Base-by-base conservation (phyloP, 2,888 invertebrate species). In the Orthosia incerta region DNA sequence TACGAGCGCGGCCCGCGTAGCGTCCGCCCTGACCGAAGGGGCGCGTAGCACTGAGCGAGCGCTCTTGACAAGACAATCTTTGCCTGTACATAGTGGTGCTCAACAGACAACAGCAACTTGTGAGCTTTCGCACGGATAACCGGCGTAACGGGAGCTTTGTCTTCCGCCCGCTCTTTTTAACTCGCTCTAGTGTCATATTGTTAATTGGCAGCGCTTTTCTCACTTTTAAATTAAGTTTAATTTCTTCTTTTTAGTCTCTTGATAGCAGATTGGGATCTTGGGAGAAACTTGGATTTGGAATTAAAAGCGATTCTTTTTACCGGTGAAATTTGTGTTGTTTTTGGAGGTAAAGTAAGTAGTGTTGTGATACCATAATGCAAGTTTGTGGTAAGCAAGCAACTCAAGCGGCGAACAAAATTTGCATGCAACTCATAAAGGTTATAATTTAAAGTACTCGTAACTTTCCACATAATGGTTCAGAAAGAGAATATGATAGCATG, bases 51-150 rank as follows among this genome's bases (percentile, higher is more conserved):
- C 96, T 96, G 96, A 94, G 91, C 92, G 96, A 94, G 91, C 92
- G 87, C 93, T 92, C 94, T 93, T 94, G 93, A 94, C 95, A 93
- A 95, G 95, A 95, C 95, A 95, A 95, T 95, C 94, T 95, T 95
- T 94, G 91, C 92, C 90, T 88, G 92, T 91, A 92, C 89, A 88
- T 88, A 92, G 93, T 92, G 91, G 92, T 93, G 92, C 94, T 93
- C 91, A 87, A 92, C 90, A 93, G 93, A 94, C 92, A 95, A 94
- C 94, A 86, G 85, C 87, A 94, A 94, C 93, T 94, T 93, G 93
- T 91, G 91, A 93, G 94, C 94, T 93, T 94, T 95, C 92, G 91
- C 92, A 92, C 91, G 92, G 91, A 92, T 93, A 94, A 94, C 92
- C 88, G 90, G 85, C 88, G 91, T 93, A 91, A 93, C 92, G 88